Base-by-base conservation (phyloP, 2,888 invertebrate genomes). In the Lingula anatina region DNA sequence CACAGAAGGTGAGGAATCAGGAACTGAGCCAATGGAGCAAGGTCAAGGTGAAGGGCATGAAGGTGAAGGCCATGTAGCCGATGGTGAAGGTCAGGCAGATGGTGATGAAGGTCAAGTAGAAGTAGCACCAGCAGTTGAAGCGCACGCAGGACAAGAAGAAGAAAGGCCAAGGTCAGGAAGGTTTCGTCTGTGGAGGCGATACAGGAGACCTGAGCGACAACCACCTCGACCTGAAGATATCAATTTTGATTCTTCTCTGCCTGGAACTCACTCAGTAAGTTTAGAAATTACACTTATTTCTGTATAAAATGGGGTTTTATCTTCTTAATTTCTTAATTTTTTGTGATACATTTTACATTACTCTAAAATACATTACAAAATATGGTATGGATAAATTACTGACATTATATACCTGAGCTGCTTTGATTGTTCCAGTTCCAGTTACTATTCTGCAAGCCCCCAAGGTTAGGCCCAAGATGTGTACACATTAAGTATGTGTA, bases 191-290 rank as follows among this genome's bases (percentile, higher is more conserved):
- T n/a, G n/a, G n/a, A n/a, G n/a, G n/a, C n/a, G n/a, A n/a, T n/a
- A n/a, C n/a, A n/a, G n/a, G n/a, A n/a, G n/a, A n/a, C n/a, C n/a
- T n/a, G n/a, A n/a, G n/a, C n/a, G n/a, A n/a, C n/a, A n/a, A n/a
- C n/a, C n/a, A n/a, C 36, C 50, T 42, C 42, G 53, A 51, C 39
- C 52, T 4, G 37, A 41, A 18, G 49, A 59, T 27, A 52, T 71
- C 5, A 69, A 61, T 23, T 71, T 65, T 59, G 83, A 84, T 59
- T 78, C 80, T 7, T 80, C 80, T 54, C 62, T 84, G 42, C 81
- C 84, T 15, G 79, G 80, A 2, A 78, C 81, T 50, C 84, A 84
- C 68, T 80, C 82, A 12, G 81, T 81, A 70, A 71, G 76, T 66
- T 39, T n/a, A 20, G 5, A 12, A 9, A 15, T 7, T 39, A 12